Evolutionary conservation across 2,888 invertebrate genomes (phyloP), one percentile per base, ranked within the genome.

Genomic region (Tinea semifulvella): DNA sequence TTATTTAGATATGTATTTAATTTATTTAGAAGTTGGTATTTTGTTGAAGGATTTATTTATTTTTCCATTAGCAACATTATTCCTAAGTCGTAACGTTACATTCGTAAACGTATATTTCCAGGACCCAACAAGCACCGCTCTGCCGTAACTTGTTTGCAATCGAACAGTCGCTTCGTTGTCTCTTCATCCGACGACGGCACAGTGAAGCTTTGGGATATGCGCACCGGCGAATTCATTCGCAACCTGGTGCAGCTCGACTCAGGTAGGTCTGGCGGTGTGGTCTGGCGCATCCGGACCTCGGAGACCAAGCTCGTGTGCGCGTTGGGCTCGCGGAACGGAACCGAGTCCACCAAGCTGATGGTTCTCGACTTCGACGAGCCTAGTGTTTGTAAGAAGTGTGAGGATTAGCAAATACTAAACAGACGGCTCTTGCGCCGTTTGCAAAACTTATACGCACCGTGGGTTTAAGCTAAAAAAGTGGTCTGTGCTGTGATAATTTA

Each of bases 141-240:
- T 49, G 98, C 98, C 43, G 98, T 99, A 46, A 99, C 99, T 31
- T 98, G 98, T 76, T 87, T 99, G 53, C 98, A 98, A 74, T 96
- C 98, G 60, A 96, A 96, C 79, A 92, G 91, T 64, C 92, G 94
- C 50, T 97, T 98, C 84, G 98, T 99, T 54, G 96, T 98, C 60
- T 98, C 98, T 17, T 98, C 98, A 10, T 98, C 98, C 1, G 99
- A 99, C 68, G 99, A 99, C 75, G 99, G 99, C 46, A 98, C 98
- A 1, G 99, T 99, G 13, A 99, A 99, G 74, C 83, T 99, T 47
- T 99, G 99, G 99, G 98, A 99, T 76, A 90, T 98, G 39, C 91
- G 91, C 67, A 97, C 96, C 45, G 96, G 94, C 68, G 95, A 96
- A 62, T 98, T 98, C 72, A 92, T 99, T 52, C 88, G 98, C 50